Conservation (phyloP, 35 echinoderm and acorn worm genomes). For the Stichopus chloronotus region DNA sequence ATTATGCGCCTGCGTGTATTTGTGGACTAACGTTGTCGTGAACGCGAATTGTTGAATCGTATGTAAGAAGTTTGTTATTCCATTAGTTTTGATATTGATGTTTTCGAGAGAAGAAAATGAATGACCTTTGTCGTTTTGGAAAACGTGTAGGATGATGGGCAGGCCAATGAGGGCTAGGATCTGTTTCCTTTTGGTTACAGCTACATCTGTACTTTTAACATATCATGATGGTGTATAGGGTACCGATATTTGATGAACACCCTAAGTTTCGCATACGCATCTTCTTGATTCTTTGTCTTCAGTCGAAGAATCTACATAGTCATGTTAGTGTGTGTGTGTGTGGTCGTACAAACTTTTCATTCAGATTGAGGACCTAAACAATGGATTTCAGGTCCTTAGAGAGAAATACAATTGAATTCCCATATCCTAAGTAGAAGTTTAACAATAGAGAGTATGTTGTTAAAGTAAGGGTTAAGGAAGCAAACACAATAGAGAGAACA, state of each 20-base stretch:
- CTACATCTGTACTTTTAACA: not conserved
- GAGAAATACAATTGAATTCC: not conserved
- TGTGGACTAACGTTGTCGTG: slow-evolving; percentile 27
- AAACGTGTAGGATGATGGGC: not conserved
- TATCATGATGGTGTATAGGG: not conserved
- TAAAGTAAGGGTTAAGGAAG: not conserved
- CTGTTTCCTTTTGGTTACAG: slow-evolving; percentile 17
- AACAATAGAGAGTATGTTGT: too few species aligned
- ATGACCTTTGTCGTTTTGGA: not conserved
- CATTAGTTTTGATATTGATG: slow-evolving; percentile 30
- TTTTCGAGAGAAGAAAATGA: slow-evolving; percentile 1
- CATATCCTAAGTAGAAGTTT: not conserved
- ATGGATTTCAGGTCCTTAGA: too few species aligned
- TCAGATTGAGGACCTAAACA: too few species aligned
- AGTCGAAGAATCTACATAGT: not conserved
- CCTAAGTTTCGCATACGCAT: slow-evolving; percentile 4
- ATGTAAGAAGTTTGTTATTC: not conserved
- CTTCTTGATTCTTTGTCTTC: not conserved
- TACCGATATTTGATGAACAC: not conserved
- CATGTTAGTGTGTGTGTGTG: not conserved
- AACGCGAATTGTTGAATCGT: slow-evolving; percentile 19
- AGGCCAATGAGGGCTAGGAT: slow-evolving; percentile 6
- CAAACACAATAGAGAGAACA: slow-evolving; percentile 7
- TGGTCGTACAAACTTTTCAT: not conserved
- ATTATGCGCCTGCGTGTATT: not conserved